Evolutionary conservation across 2,888 invertebrate genomes (phyloP).

Genomic region (Sinohyriopsis cumingii): DNA sequence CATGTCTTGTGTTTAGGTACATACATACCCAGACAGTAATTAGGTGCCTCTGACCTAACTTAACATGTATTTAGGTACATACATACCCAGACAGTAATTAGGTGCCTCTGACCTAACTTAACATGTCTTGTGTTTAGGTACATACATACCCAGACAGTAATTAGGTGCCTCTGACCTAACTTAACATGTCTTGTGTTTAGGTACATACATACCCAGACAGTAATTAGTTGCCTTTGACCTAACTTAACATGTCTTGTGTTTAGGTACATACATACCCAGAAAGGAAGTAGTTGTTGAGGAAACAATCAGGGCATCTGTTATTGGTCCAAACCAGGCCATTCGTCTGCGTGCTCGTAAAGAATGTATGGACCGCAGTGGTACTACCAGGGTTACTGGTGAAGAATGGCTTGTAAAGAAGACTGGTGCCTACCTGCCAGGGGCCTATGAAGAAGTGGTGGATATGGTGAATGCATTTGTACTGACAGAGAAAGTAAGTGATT

Average conservation of each 20-base stretch:
- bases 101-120: not conserved
- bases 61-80: no score
- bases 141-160: slow-evolving; percentile 68
- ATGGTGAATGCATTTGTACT: slow-evolving; percentile 73
- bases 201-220: no score
- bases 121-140: no score
- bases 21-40: slow-evolving; percentile 68
- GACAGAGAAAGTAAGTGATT: slow-evolving; percentile 72
- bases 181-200: no score
- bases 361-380: slow-evolving; percentile 68
- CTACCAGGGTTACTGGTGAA: slow-evolving; percentile 68
- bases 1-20: no score
- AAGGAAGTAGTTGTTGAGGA: slow-evolving; percentile 73
- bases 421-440: slow-evolving; percentile 75
- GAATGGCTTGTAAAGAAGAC: slow-evolving; percentile 74
- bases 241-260: no score
- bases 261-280: slow-evolving; percentile 70
- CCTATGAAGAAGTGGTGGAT: slow-evolving; percentile 74
- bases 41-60: not conserved
- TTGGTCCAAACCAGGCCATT: slow-evolving; percentile 74
- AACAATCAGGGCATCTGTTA: slow-evolving; percentile 71
- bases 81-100: no score
- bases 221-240: not conserved
- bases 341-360: slow-evolving; percentile 72
- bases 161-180: not conserved